Evolutionary conservation across 2,797 vertebrate genomes (phyloP).

Genomic region (Buceros bicornis): DNA sequence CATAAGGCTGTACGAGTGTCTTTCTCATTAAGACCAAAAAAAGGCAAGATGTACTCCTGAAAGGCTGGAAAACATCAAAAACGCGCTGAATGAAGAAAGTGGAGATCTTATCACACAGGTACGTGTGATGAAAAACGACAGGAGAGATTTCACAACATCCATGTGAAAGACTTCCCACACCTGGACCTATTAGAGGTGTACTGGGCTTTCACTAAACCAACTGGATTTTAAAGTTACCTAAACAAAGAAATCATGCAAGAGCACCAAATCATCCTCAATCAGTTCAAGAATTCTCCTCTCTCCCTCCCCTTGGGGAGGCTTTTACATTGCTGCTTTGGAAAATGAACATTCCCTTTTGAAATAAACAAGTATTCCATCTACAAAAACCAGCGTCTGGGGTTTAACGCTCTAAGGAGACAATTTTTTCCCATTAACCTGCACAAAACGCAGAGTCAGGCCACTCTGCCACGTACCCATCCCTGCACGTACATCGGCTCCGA

Average conservation of each 20-base stretch:
- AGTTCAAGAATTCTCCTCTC: background rate
- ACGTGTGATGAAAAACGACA: background rate
- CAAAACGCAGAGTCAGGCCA: background rate
- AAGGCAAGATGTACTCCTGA: background rate
- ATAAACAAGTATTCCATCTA: background rate
- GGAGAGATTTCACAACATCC: background rate
- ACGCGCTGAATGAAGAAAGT: background rate
- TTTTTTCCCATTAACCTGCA: background rate
- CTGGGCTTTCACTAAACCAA: background rate
- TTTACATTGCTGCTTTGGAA: background rate
- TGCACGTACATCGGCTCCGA: background rate
- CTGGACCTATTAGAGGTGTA: fast-evolving
- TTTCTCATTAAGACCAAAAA: background rate
- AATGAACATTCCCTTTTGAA: background rate
- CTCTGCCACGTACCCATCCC: background rate
- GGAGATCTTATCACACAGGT: background rate
- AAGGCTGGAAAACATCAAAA: background rate
- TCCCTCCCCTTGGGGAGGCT: background rate
- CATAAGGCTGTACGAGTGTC: background rate
- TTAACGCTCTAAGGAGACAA: background rate
- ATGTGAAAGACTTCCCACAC: background rate
- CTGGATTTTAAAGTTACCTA: background rate
- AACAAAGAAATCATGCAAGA: background rate
- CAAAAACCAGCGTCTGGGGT: background rate
- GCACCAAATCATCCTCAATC: background rate